phyloP scores from a whole-genome alignment of 1,140 invertebrate species.

The Camponotus floridanus region DNA sequence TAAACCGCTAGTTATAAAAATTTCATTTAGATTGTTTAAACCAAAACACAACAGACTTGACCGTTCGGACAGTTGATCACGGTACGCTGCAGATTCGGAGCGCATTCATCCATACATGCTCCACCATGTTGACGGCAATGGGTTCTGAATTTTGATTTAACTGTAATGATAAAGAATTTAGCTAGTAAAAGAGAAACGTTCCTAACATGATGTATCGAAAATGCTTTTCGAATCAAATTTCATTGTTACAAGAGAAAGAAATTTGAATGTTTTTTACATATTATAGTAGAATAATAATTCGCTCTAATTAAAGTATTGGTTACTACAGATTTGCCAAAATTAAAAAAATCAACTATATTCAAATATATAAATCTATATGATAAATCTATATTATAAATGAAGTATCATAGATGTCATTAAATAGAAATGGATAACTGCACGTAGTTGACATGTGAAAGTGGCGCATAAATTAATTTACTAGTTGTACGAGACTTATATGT shows the following conservation, averaged over 20 bases:
- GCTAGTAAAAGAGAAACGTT: neutral
- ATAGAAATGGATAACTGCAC: neutral
- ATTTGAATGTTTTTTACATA: neutral
- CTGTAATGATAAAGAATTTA: conserved; percentile 69
- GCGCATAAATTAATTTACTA: conserved; percentile 61
- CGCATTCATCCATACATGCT: conserved; percentile 74
- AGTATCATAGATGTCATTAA: neutral
- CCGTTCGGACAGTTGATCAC: conserved; percentile 71
- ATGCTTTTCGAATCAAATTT: neutral
- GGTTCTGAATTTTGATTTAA: conserved; percentile 75
- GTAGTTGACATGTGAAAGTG: conserved; percentile 1
- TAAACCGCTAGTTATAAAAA: neutral
- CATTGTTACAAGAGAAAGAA: neutral
- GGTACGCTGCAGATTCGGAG: neutral
- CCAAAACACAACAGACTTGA: neutral
- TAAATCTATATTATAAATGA: neutral
- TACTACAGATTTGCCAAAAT: neutral
- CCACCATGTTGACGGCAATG: conserved; percentile 78
- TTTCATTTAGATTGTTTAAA: no score
- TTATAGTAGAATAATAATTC: neutral
- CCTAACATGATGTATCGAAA: neutral
- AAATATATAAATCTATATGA: neutral
- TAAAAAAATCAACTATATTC: neutral
- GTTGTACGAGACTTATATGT: conserved; percentile 55
- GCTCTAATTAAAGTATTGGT: neutral